phyloP scores from a whole-genome alignment of 2,888 invertebrate species.

The Hirtodrosophila duncani region DNA sequence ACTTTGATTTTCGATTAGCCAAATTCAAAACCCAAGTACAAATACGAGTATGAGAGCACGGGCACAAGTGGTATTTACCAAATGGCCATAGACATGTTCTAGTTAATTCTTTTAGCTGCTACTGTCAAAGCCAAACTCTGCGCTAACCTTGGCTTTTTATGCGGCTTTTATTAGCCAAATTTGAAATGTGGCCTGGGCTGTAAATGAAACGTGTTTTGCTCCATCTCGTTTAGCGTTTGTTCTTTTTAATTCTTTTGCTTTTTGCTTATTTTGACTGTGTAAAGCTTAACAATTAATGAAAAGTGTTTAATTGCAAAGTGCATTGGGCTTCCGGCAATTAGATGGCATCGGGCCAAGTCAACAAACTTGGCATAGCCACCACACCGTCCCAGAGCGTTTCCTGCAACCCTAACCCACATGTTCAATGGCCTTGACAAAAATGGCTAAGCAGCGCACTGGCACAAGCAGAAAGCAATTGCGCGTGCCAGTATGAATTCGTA shows the following conservation, averaged over 20 bases:
- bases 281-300: slow-evolving; percentile 60
- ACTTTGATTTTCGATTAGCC: slow-evolving; percentile 72
- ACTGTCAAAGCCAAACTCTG: slow-evolving; percentile 66
- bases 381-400: slow-evolving; percentile 60
- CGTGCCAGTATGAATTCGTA: no score
- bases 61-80: slow-evolving; percentile 33
- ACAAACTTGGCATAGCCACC: slow-evolving; percentile 40
- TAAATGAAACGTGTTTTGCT: slow-evolving; percentile 63
- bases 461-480: background rate
- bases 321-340: slow-evolving; percentile 69
- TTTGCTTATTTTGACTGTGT: slow-evolving; percentile 9
- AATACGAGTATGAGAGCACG: no score
- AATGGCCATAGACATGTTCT: slow-evolving; percentile 52
- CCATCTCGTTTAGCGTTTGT: slow-evolving; percentile 8
- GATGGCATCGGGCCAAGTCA: slow-evolving; percentile 37
- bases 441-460: background rate
- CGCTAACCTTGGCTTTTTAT: slow-evolving; percentile 62
- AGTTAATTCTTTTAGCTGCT: slow-evolving; percentile 58
- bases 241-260: slow-evolving; percentile 7
- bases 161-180: slow-evolving; percentile 71
- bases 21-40: slow-evolving; percentile 45
- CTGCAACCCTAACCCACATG: slow-evolving; percentile 67
- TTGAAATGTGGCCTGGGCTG: slow-evolving; percentile 46
- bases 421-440: slow-evolving; percentile 56
- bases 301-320: slow-evolving; percentile 67